Evolutionary conservation across 2,113 vertebrate genomes (phyloP).

Genomic region (Istiophorus platypterus): DNA sequence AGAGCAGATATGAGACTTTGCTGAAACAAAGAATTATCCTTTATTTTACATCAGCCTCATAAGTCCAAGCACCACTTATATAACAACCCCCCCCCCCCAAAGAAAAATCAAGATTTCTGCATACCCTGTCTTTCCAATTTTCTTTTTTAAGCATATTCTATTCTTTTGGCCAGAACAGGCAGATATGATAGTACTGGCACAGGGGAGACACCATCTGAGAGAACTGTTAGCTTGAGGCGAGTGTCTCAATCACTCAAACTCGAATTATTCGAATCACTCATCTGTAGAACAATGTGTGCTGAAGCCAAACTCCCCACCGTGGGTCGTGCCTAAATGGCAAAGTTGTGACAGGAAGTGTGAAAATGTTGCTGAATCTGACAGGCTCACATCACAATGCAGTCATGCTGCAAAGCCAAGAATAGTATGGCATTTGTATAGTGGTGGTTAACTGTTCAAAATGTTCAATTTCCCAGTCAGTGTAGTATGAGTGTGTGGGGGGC

Average conservation of each 20-base stretch:
- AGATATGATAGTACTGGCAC: slow-evolving; percentile 54
- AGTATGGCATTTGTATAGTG: slow-evolving; percentile 13
- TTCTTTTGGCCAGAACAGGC: slow-evolving; percentile 37
- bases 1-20: slow-evolving; percentile 15
- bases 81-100: too few species aligned
- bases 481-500: not conserved
- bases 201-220: slow-evolving; percentile 63
- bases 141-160: slow-evolving; percentile 39
- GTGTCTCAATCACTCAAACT: slow-evolving; percentile 50
- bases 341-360: slow-evolving; percentile 41
- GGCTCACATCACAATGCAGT: slow-evolving; percentile 20
- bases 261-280: slow-evolving; percentile 39
- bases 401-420: slow-evolving; percentile 5
- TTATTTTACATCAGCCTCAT: slow-evolving; percentile 7
- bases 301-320: slow-evolving; percentile 50
- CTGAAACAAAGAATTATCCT: not conserved
- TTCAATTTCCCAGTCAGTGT: not conserved
- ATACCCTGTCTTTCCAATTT: slow-evolving; percentile 7
- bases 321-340: slow-evolving; percentile 39
- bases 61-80: slow-evolving; percentile 30
- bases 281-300: slow-evolving; percentile 56
- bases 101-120: slow-evolving; percentile 6
- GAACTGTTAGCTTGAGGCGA: slow-evolving; percentile 66
- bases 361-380: slow-evolving; percentile 41
- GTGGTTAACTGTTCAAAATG: not conserved